Conservation (phyloP, 2,113 vertebrate genomes). For the Pongo abelii region DNA sequence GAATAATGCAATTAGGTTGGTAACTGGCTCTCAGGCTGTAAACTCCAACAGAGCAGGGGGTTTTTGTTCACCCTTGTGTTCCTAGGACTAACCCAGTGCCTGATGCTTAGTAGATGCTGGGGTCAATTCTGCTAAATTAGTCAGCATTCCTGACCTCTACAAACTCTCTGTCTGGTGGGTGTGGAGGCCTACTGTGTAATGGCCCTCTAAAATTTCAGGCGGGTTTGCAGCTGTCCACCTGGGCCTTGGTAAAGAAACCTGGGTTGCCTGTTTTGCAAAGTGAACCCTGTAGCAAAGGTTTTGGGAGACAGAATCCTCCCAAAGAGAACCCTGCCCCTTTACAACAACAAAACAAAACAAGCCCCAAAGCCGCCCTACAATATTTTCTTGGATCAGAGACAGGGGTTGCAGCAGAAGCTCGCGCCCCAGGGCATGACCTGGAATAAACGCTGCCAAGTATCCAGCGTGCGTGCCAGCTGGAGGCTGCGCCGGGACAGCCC, state of each 20-base stretch:
- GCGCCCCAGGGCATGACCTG: background rate
- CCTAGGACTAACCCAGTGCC: background rate
- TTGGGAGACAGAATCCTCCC: background rate
- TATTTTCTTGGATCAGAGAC: background rate
- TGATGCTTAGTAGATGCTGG: background rate
- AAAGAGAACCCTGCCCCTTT: background rate
- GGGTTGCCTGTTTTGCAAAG: background rate
- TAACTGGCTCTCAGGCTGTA: background rate
- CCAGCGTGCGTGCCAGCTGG: constrained; percentile 43
- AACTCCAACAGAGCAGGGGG: background rate
- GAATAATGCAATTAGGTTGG: background rate
- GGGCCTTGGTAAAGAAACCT: background rate
- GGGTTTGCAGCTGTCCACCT: background rate
- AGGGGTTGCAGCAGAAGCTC: background rate
- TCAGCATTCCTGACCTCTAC: background rate
- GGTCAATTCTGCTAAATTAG: background rate
- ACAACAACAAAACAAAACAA: background rate
- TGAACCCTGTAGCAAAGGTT: background rate
- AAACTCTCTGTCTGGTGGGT: background rate
- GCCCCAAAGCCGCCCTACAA: background rate
- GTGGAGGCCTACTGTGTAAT: background rate
- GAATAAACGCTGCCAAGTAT: background rate
- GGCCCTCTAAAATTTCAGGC: background rate
- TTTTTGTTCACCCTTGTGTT: background rate
- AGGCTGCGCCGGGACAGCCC: constrained; percentile 42